These are phyloP conservation scores for Balaenoptera acutorostrata DNA, from an alignment of 2,113 vertebrate genomes.

Conservation along the genomic window DNA sequence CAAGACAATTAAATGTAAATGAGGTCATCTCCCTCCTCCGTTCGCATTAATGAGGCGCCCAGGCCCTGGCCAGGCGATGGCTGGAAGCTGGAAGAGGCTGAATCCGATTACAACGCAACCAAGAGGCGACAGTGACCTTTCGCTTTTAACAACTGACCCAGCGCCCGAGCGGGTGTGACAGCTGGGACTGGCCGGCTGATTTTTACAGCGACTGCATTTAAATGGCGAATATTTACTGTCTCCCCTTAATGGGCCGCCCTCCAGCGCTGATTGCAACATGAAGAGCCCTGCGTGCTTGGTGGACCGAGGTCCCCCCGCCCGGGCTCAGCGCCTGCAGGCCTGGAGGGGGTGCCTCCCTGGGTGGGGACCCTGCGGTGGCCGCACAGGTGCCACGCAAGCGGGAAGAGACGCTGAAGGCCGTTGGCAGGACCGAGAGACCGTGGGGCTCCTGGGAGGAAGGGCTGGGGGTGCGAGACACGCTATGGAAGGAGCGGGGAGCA, in stretches of 20 bases:
- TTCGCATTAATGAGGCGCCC: slow-evolving; percentile 75
- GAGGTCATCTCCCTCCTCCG: slow-evolving; percentile 79
- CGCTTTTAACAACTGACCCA: slow-evolving; percentile 82
- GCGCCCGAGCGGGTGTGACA: slow-evolving; percentile 26
- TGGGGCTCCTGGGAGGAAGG: neutral
- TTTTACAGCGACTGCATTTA: slow-evolving; percentile 85
- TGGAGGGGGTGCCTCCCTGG: rapidly evolving
- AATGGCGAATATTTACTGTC: slow-evolving; percentile 72
- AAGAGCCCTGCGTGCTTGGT: slow-evolving; percentile 37
- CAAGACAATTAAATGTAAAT: slow-evolving; percentile 82
- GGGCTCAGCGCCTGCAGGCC: neutral
- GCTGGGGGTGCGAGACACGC: neutral
- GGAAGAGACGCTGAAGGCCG: neutral
- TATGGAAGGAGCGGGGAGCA: neutral
- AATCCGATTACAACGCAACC: slow-evolving; percentile 73
- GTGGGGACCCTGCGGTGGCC: rapidly evolving
- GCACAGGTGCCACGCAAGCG: rapidly evolving
- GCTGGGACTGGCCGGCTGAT: slow-evolving; percentile 54
- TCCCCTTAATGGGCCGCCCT: neutral
- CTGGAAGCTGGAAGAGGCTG: slow-evolving; percentile 68
- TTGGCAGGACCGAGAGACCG: rapidly evolving
- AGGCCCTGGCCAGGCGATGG: slow-evolving; percentile 52
- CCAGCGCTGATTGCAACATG: rapidly evolving
- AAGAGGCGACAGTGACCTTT: slow-evolving; percentile 86
- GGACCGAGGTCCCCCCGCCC: neutral